Conservation (phyloP, 2,797 vertebrate species). For the Perodicticus potto region DNA sequence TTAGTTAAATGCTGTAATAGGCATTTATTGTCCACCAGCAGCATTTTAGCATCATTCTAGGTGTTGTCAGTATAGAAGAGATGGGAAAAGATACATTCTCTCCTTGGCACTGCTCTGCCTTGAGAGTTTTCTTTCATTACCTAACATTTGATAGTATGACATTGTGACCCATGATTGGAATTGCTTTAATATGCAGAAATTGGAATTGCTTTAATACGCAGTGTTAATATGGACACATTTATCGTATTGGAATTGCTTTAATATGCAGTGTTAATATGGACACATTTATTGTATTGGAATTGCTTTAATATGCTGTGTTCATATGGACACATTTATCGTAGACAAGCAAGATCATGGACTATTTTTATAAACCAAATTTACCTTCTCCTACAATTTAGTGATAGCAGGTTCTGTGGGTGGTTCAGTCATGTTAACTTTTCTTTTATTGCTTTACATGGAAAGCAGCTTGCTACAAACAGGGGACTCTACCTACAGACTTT, state of each 20-base stretch:
- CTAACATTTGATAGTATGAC: background rate
- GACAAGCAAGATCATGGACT: background rate
- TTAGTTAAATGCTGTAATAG: background rate
- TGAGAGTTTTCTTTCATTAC: background rate
- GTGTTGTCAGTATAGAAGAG: background rate
- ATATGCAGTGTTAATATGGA: background rate
- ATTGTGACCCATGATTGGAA: background rate
- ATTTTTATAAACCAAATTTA: background rate
- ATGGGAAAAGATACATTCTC: background rate
- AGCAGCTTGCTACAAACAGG: background rate
- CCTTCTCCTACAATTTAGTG: background rate
- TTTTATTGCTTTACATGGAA: background rate
- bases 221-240: background rate
- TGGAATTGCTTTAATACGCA: constrained; percentile 11
- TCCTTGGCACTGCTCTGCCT: background rate
- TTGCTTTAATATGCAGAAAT: background rate
- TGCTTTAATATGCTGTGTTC: background rate
- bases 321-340: background rate
- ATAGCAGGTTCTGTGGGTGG: background rate
- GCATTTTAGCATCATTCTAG: background rate
- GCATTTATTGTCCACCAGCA: background rate
- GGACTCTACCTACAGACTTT: background rate
- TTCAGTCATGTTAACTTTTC: background rate
- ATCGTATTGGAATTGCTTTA: background rate
- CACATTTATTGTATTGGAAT: background rate